Base-by-base conservation (phyloP, 2,113 vertebrate genomes). In the Semnornis frantzii region DNA sequence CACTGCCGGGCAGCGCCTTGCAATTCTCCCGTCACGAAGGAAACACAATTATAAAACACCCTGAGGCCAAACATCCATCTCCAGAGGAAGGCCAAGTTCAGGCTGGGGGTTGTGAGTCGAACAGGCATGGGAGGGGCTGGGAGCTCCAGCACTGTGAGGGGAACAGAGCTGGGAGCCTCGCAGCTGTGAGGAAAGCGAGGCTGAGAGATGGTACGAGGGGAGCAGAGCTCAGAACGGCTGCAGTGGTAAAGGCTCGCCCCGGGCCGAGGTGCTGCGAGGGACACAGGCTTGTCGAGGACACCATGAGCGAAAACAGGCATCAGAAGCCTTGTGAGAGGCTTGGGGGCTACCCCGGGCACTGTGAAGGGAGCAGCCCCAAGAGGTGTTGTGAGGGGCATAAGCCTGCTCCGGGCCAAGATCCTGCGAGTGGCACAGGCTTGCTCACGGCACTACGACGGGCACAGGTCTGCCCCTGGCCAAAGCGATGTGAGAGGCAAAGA, bases 41-140 rank as follows among this genome's bases (percentile, higher is more conserved):
- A 6, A 21, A 4, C 20, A 9, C 1, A 1, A 3, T 13, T 0
- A 0, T 0, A 3, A 6, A 12, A 25, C 72, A 13, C 7, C 79
- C n/a, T 0, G 0, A 4, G 82, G 64, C 31, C 15, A 57, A 31
- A 0, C 46, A 3, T 1, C 24, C 0, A 27, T 0, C 28, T 2
- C 0, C 4, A 18, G 23, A 33, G 39, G 0, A 6, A 28, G 28
- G 25, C 57, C 72, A 1, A 1, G 8, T 0, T 6, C 64, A 6
- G 64, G 64, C 50, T 9, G 39, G 39, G 4, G 7, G 9, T 6
- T 15, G 3, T 2, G 37, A 57, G 5, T 5, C 20, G 8, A 30
- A 27, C 30, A 4, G 48, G n/a, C 15, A 8, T 4, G 2, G 34
- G 60, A 66, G 42, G 44, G 10, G 65, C 8, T 21, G 30, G 2